A percentile compares a stretch with the other conserved stretches of the same genome.
Conservation (phyloP, 2,113 vertebrate genomes). For the Ailuropoda melanoleuca region DNA sequence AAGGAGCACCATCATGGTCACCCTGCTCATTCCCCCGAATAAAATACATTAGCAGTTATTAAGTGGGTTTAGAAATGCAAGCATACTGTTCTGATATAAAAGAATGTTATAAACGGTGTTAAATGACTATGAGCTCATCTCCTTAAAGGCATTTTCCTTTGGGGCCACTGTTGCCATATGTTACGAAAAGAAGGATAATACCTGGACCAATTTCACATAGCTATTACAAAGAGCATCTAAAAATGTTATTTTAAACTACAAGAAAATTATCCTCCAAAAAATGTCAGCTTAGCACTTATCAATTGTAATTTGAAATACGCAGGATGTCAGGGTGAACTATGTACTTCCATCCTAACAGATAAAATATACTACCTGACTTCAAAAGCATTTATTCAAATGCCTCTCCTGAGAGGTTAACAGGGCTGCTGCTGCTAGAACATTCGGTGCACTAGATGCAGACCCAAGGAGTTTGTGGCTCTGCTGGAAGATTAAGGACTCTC, state of each 20-base stretch:
- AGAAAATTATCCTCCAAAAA: constrained; percentile 69
- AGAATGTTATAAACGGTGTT: not conserved
- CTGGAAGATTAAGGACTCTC: constrained; percentile 63
- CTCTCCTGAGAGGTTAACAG: constrained; percentile 72
- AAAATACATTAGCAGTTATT: constrained; percentile 13
- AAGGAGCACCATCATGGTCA: not conserved
- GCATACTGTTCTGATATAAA: not conserved
- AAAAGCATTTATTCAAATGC: constrained; percentile 71
- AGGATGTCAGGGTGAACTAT: constrained; percentile 73
- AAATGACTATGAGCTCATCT: not conserved
- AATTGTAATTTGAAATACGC: constrained; percentile 74
- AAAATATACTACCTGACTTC: constrained; percentile 70
- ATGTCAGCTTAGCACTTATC: constrained; percentile 62
- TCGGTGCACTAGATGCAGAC: not conserved
- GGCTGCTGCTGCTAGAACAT: constrained; percentile 60
- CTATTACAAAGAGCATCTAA: constrained; percentile 57
- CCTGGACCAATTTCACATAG: constrained; percentile 28
- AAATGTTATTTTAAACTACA: constrained; percentile 72
- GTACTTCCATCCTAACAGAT: constrained; percentile 60
- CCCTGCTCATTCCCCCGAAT: not conserved
- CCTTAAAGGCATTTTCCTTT: constrained; percentile 44
- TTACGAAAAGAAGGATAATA: constrained; percentile 27
- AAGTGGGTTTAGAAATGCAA: not conserved
- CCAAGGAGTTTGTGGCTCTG: constrained; percentile 42
- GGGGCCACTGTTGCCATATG: not conserved